Conservation (phyloP, 2,797 vertebrate genomes). For the Botia almorhae region DNA sequence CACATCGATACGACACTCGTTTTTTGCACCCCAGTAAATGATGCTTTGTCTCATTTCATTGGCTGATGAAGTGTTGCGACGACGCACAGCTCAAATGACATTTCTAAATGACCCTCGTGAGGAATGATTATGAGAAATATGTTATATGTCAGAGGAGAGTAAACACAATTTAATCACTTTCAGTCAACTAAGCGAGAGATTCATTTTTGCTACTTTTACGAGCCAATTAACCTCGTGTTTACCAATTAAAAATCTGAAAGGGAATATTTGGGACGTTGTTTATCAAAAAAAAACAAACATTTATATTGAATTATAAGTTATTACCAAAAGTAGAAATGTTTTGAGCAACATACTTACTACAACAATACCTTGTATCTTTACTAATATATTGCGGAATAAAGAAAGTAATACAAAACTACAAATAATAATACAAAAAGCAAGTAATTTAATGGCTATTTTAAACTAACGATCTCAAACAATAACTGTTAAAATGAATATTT, state of each 20-base stretch:
- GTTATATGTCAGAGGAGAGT: slow-evolving; percentile 9
- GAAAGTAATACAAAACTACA: background rate
- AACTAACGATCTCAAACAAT: too few species aligned
- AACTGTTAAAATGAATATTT: too few species aligned
- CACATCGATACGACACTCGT: too few species aligned
- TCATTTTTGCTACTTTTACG: background rate
- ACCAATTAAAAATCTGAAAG: background rate
- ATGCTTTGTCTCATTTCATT: background rate
- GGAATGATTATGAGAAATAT: background rate
- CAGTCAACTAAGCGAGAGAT: background rate
- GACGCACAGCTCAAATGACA: background rate
- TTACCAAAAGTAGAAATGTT: background rate
- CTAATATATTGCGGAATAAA: background rate
- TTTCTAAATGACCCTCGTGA: background rate
- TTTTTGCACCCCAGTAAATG: background rate
- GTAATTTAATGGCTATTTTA: too few species aligned
- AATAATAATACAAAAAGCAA: background rate
- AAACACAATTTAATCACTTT: background rate
- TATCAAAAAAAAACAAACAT: too few species aligned
- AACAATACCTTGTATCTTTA: background rate
- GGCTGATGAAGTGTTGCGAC: background rate
- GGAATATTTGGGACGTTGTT: background rate
- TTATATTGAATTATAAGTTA: background rate
- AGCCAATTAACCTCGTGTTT: background rate
- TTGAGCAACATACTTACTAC: background rate